These are phyloP conservation scores for Arbacia lixula DNA, from an alignment of 53 echinoderm and acorn worm species.

Conservation along the genomic window DNA sequence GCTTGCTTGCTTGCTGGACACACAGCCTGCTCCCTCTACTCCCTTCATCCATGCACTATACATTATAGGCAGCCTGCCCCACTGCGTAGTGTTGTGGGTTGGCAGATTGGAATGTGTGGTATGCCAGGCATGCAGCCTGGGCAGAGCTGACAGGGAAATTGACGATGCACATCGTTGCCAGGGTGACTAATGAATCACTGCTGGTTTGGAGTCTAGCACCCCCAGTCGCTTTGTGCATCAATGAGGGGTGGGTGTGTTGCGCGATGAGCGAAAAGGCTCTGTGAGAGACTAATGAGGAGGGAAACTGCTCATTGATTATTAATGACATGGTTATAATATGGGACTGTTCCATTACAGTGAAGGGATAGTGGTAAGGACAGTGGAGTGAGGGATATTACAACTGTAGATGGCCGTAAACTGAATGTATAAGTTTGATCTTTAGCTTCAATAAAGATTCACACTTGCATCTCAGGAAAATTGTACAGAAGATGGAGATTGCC, in stretches of 20 bases:
- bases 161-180: constrained; percentile 53
- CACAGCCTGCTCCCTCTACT: too few relatives aligned
- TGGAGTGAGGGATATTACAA: not conserved
- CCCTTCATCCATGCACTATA: too few relatives aligned
- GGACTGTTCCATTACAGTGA: constrained; percentile 12
- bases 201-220: constrained; percentile 10
- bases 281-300: constrained; percentile 5
- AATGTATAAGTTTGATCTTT: too few relatives aligned
- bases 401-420: too few relatives aligned
- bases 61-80: too few relatives aligned
- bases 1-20: too few relatives aligned
- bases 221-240: constrained; percentile 12
- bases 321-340: constrained; percentile 35
- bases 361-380: not conserved
- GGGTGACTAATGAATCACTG: constrained; percentile 53
- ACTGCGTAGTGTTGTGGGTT: constrained; percentile 39
- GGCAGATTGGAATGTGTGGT: constrained; percentile 46
- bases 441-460: too few relatives aligned
- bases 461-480: too few relatives aligned
- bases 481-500: too few relatives aligned
- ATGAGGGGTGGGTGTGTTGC: not conserved
- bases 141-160: constrained; percentile 43
- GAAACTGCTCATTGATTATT: constrained; percentile 39
- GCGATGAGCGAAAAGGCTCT: not conserved
- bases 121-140: constrained; percentile 28